Evolutionary conservation across 23 tunicate genomes (phyloP), one percentile per base, ranked within the genome.

Genomic region (Diplosoma virens): DNA sequence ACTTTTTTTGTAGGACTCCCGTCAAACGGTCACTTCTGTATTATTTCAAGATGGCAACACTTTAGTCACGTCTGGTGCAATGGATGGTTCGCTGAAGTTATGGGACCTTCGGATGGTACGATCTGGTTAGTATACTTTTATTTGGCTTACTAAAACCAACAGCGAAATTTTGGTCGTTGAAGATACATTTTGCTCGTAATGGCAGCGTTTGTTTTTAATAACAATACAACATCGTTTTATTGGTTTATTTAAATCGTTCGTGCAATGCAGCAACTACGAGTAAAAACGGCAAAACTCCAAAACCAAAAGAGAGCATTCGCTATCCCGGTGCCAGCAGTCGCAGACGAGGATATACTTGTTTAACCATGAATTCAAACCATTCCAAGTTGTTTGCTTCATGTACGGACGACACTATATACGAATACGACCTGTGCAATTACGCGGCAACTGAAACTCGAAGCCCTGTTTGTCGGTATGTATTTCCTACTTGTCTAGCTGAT

Each of bases 81-180:
- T 80, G 84, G 97, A 92, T 82, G 97, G 92, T 3, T 55, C 81
- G 1, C 27, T 92, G 25, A 92, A 92, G 36, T 23, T 92, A 17
- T 92, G 97, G 97, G 97, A 92, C 59, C 29, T 92, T n/a, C 74
- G 97, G 55, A 88, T 70, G 79, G 47, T 67, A 6, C 50, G n/a
- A n/a, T n/a, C n/a, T n/a, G n/a, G n/a, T n/a, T n/a, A n/a, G n/a
- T n/a, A n/a, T n/a, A n/a, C n/a, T n/a, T n/a, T n/a, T n/a, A n/a
- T n/a, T n/a, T n/a, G n/a, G n/a, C n/a, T n/a, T n/a, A n/a, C n/a
- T n/a, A n/a, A n/a, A n/a, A n/a, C n/a, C n/a, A n/a, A n/a, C n/a
- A n/a, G n/a, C n/a, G n/a, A n/a, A n/a, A n/a, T n/a, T n/a, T n/a
- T n/a, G n/a, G n/a, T n/a, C n/a, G n/a, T n/a, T n/a, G n/a, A n/a